These are phyloP conservation scores for Gryon sp. DNA, from an alignment of 1,140 invertebrate species.

Conservation along the genomic window DNA sequence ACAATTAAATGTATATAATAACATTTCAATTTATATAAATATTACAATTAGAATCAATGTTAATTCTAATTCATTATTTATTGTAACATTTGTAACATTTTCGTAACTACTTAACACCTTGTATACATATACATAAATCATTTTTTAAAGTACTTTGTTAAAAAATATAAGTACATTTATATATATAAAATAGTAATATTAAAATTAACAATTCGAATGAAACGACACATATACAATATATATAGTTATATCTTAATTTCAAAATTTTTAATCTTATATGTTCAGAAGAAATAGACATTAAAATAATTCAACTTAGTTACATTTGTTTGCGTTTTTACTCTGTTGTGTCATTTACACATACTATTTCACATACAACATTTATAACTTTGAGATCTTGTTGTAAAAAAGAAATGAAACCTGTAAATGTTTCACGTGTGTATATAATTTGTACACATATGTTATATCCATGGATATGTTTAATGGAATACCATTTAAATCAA, in stretches of 20 bases:
- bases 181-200: constrained; percentile 45
- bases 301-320: too few relatives aligned
- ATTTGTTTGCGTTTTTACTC: too few relatives aligned
- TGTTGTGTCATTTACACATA: too few relatives aligned
- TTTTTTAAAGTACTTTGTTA: constrained; percentile 28
- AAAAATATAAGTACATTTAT: constrained; percentile 65
- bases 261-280: too few relatives aligned
- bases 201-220: constrained; percentile 27
- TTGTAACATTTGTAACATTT: constrained; percentile 10
- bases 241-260: constrained; percentile 2
- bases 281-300: too few relatives aligned
- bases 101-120: constrained; percentile 14
- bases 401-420: too few relatives aligned
- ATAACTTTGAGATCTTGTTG: too few relatives aligned
- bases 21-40: constrained; percentile 23
- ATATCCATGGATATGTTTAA: too few relatives aligned
- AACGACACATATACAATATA: constrained; percentile 33
- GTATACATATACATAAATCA: constrained; percentile 21
- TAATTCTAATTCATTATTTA: constrained; percentile 23
- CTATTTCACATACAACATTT: too few relatives aligned
- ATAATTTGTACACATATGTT: too few relatives aligned
- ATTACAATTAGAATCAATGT: constrained; percentile 1
- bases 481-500: too few relatives aligned
- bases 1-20: constrained; percentile 4
- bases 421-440: too few relatives aligned